phyloP scores from a whole-genome alignment of 2,797 vertebrate genomes.

The Phaenicophaeus curvirostris region DNA sequence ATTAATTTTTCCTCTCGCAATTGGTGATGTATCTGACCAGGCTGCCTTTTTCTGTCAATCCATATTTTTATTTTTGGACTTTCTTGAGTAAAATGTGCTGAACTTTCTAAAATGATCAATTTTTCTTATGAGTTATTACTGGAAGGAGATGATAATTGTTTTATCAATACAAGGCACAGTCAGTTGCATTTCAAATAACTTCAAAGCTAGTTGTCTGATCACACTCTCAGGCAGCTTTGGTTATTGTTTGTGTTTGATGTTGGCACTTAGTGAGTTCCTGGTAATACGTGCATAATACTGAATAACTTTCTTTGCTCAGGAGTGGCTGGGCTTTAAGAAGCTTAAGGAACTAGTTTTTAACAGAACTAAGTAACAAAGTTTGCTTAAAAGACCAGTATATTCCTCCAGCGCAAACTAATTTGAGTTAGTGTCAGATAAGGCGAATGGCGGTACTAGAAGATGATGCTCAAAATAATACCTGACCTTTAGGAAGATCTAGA shows the following conservation, averaged over 20 bases:
- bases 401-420: background rate
- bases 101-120: constrained; percentile 26
- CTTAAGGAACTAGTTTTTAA: background rate
- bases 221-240: background rate
- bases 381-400: background rate
- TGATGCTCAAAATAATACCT: background rate
- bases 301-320: background rate
- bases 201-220: constrained; percentile 15
- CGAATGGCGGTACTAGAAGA: background rate
- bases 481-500: background rate
- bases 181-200: constrained; percentile 33
- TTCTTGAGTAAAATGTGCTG: constrained; percentile 30
- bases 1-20: background rate
- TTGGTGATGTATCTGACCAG: background rate
- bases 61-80: background rate
- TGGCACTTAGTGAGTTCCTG: background rate
- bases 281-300: background rate
- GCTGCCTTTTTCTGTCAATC: background rate
- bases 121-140: constrained; percentile 51
- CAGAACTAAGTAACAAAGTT: background rate
- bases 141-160: constrained; percentile 50
- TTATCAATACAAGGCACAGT: constrained; percentile 42
- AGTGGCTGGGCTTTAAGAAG: background rate
- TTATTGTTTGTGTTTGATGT: background rate
- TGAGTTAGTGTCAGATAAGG: background rate